Base-by-base conservation (phyloP, 2,888 invertebrate species). In the Cephus pygmeus region DNA sequence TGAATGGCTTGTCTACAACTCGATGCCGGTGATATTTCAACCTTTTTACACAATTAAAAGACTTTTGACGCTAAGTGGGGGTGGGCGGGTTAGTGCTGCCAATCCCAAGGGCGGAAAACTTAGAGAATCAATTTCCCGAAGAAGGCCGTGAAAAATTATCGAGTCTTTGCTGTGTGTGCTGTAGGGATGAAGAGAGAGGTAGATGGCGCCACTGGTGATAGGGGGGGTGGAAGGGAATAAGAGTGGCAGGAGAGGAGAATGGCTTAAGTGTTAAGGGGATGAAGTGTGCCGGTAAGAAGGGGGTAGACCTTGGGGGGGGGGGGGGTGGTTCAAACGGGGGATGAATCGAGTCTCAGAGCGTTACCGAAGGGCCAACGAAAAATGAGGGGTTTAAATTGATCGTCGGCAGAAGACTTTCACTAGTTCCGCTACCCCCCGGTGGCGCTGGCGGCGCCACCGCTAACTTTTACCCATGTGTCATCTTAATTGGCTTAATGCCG, bases 401-500 rank as follows among this genome's bases (percentile, higher is more conserved):
- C 75, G 77, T 69, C 34, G 35, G 23, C 73, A 12, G 69, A 69
- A 12, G n/a, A 34, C 31, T 36, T 36, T 36, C 12, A 12, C 36
- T 73, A 0, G 34, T 34, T 36, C 35, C 11, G 12, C 12, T 33
- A 69, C 30, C 30, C 69, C 30, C 69, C 33, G 35, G 3, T 33
- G 68, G 30, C 73, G 23, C 31, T 77, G 15, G 4, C 1, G 4
- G 40, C 40, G 40, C 69, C 56, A 2, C 40, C 34, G 35, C 33
- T 87, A 90, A 89, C 83, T 90, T 90, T 88, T 77, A 76, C 77
- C 86, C 85, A 87, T 90, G 85, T 84, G 82, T 89, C 89, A 89
- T 88, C 87, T 88, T 90, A 89, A 90, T 89, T 90, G 88, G 89
- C 86, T 88, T 87, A 85, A 85, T 83, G 84, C 83, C 85, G 88